A percentile compares a stretch with the other conserved stretches of the same genome.
Conservation (phyloP, 2,888 invertebrate species). For the Habroteleia sp. region DNA sequence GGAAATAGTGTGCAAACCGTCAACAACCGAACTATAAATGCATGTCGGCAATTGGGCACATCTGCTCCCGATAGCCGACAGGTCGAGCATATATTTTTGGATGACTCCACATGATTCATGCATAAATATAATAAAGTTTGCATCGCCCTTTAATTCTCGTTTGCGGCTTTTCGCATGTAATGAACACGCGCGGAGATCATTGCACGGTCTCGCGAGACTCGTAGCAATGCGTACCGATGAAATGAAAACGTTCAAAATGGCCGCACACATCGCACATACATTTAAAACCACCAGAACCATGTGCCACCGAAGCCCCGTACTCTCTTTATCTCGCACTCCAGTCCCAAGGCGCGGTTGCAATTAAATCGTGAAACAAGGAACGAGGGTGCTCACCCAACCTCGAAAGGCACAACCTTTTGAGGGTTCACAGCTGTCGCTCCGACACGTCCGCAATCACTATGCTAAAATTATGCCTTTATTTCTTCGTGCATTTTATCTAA, state of each 20-base stretch:
- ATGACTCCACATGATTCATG: constrained; percentile 60
- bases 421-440: constrained; percentile 66
- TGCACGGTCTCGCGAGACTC: constrained; percentile 69
- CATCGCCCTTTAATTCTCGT: constrained; percentile 67
- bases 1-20: constrained; percentile 46
- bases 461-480: constrained; percentile 38
- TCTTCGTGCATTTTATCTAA: constrained; percentile 6
- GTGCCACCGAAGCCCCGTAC: constrained; percentile 14
- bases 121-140: constrained; percentile 66
- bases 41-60: constrained; percentile 49
- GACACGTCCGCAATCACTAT: constrained; percentile 45
- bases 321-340: constrained; percentile 49
- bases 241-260: constrained; percentile 67
- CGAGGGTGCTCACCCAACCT: constrained; percentile 65
- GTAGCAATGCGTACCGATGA: constrained; percentile 68
- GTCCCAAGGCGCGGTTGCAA: constrained; percentile 64
- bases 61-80: constrained; percentile 49
- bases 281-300: constrained; percentile 56
- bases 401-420: constrained; percentile 52
- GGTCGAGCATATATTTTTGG: constrained; percentile 61
- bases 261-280: constrained; percentile 48
- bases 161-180: constrained; percentile 64
- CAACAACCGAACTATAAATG: constrained; percentile 43
- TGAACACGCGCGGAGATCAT: constrained; percentile 64
- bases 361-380: constrained; percentile 74